A percentile compares a stretch with the other conserved stretches of the same genome.
Conservation (phyloP, 2,888 invertebrate species). For the Euplagia quadripunctaria region DNA sequence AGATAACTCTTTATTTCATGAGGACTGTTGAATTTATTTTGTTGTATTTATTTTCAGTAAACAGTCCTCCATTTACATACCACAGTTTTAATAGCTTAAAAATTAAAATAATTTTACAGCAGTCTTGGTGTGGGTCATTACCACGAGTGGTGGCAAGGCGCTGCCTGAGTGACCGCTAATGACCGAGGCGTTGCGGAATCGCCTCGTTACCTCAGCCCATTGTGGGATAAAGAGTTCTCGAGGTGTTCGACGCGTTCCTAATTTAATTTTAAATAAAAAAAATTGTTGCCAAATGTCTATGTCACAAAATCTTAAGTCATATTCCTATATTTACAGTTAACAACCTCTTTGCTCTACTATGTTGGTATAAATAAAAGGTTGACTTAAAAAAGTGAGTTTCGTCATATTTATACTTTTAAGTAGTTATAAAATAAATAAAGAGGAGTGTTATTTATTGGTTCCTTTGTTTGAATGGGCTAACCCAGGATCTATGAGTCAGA, state of each 20-base stretch:
- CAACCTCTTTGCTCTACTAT: neutral
- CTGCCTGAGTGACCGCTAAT: constrained; percentile 78
- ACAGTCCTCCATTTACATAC: neutral
- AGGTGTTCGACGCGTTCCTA: constrained; percentile 55
- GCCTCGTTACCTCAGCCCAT: constrained; percentile 74
- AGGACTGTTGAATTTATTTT: too few relatives aligned
- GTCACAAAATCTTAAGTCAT: neutral
- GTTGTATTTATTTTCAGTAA: neutral
- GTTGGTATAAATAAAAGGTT: neutral
- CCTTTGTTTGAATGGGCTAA: too few relatives aligned
- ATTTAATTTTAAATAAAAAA: constrained; percentile 31
- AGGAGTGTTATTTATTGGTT: too few relatives aligned
- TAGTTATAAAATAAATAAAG: too few relatives aligned
- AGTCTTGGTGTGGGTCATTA: constrained; percentile 49
- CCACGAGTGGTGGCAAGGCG: constrained; percentile 56
- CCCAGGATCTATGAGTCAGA: too few relatives aligned
- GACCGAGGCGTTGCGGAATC: constrained; percentile 69
- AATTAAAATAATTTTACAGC: constrained; percentile 30
- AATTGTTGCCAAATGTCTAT: too few relatives aligned
- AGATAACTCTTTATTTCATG: too few relatives aligned
- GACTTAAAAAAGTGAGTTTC: neutral
- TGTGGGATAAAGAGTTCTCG: constrained; percentile 67
- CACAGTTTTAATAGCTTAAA: constrained; percentile 17
- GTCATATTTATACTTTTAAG: too few relatives aligned
- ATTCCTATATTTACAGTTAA: neutral